These are phyloP conservation scores for Trissolcus japonicus DNA, from an alignment of 2,888 invertebrate genomes.

Conservation along the genomic window DNA sequence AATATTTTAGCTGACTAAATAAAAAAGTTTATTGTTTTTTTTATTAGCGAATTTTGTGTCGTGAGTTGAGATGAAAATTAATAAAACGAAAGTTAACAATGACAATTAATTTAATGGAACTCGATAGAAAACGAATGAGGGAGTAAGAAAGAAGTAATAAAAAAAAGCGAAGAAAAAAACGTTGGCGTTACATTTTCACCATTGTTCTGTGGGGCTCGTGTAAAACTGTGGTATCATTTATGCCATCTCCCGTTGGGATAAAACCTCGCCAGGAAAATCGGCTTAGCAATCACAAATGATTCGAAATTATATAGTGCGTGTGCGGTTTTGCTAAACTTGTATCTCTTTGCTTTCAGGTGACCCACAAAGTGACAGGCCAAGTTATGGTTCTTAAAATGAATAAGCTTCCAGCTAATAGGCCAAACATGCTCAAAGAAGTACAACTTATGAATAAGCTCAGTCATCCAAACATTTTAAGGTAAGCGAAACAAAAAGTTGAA, in stretches of 20 bases:
- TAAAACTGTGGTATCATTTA: slow-evolving; percentile 24
- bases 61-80: too few species aligned
- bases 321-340: slow-evolving; percentile 35
- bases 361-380: slow-evolving; percentile 92
- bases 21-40: too few species aligned
- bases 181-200: slow-evolving; percentile 30
- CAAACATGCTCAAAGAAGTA: slow-evolving; percentile 97
- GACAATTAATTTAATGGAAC: slow-evolving; percentile 10
- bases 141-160: slow-evolving; percentile 2
- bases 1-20: too few species aligned
- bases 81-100: not conserved
- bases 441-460: slow-evolving; percentile 97
- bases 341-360: slow-evolving; percentile 83
- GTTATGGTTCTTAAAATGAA: slow-evolving; percentile 99
- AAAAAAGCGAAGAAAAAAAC: slow-evolving; percentile 21
- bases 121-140: slow-evolving; percentile 6
- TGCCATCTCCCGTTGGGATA: slow-evolving; percentile 34
- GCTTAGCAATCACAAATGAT: slow-evolving; percentile 31
- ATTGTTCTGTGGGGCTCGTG: slow-evolving; percentile 28
- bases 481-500: slow-evolving; percentile 28
- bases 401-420: slow-evolving; percentile 93
- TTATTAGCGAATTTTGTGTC: too few species aligned
- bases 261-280: slow-evolving; percentile 14
- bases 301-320: slow-evolving; percentile 34
- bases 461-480: slow-evolving; percentile 96